Conservation (phyloP, 2,888 invertebrate species). For the Lepidocyrtoides sp. region DNA sequence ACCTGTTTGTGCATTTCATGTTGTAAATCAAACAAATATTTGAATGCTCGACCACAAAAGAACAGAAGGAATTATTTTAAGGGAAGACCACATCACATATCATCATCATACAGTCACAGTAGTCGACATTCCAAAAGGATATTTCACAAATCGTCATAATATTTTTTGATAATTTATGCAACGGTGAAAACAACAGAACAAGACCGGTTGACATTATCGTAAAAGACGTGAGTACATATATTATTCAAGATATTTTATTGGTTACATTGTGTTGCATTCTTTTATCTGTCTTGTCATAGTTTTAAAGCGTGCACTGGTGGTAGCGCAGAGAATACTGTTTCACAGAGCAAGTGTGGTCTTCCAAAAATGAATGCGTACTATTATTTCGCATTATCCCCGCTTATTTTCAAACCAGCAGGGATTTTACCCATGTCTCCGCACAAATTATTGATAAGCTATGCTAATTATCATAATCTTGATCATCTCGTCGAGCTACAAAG, state of each 20-base stretch:
- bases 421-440: neutral
- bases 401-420: slow-evolving; percentile 51
- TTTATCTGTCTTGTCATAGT: neutral
- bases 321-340: neutral
- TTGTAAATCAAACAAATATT: neutral
- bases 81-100: slow-evolving; percentile 36
- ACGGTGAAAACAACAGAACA: slow-evolving; percentile 42
- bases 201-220: slow-evolving; percentile 50
- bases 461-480: slow-evolving; percentile 20
- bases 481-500: neutral
- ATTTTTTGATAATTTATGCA: slow-evolving; percentile 44
- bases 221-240: neutral
- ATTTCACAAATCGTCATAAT: slow-evolving; percentile 46
- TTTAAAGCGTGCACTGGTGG: neutral
- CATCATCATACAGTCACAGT: neutral
- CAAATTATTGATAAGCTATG: slow-evolving; percentile 28
- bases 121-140: slow-evolving; percentile 24
- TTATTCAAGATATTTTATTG: slow-evolving; percentile 23
- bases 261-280: neutral
- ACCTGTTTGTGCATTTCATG: neutral
- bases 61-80: neutral
- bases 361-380: neutral
- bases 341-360: neutral
- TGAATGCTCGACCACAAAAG: slow-evolving; percentile 17
- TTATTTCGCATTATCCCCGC: slow-evolving; percentile 6